Conservation (phyloP, 2,113 vertebrate species). For the Illadopsis cleaveri region DNA sequence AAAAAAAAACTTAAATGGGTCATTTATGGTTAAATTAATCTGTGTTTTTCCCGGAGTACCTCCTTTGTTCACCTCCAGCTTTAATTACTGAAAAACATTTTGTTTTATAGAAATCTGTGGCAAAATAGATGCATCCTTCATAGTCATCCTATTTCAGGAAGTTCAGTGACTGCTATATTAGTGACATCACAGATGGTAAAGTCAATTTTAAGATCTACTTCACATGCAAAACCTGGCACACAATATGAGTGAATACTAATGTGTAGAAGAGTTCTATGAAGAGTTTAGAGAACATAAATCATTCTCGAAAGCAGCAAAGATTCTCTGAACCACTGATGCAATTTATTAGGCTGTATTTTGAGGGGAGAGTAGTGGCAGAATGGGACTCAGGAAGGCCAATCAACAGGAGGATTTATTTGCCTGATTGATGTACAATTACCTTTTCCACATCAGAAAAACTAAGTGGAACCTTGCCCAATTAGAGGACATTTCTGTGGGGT, state of each 20-base stretch:
- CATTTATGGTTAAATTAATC: constrained; percentile 59
- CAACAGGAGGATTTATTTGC: background rate
- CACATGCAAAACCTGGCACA: background rate
- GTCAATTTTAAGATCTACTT: constrained; percentile 5
- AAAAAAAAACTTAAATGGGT: constrained; percentile 34
- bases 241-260: background rate
- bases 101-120: constrained; percentile 1
- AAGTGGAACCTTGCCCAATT: background rate
- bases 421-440: background rate
- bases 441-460: background rate
- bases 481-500: background rate
- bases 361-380: background rate
- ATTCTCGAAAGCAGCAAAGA: background rate
- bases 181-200: constrained; percentile 47
- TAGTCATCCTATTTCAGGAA: background rate
- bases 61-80: constrained; percentile 40
- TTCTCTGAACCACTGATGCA: background rate
- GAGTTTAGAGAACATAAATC: background rate
- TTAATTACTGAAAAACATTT: constrained; percentile 46
- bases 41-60: background rate
- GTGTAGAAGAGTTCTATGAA: background rate
- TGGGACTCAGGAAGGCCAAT: background rate
- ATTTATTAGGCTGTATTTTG: background rate
- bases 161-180: background rate
- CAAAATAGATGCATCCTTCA: constrained; percentile 33